phyloP scores from a whole-genome alignment of 1,140 invertebrate genomes.

The Psilanteris sp. region DNA sequence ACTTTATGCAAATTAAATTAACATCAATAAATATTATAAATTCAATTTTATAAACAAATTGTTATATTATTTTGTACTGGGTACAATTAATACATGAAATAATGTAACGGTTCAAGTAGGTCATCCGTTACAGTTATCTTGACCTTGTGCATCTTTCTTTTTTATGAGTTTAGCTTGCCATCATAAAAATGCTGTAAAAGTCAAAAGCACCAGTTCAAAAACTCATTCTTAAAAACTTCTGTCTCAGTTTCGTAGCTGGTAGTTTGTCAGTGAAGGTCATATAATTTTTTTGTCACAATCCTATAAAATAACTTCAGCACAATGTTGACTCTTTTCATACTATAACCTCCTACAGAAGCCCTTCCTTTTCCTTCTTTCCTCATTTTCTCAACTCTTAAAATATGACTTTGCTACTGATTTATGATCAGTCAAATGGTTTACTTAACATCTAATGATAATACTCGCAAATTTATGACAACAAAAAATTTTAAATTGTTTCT shows the following conservation, averaged over 20 bases:
- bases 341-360: conserved; percentile 42
- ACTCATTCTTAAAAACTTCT: conserved; percentile 69
- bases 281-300: conserved; percentile 63
- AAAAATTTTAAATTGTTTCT: conserved; percentile 5
- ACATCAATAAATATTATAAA: too few species aligned
- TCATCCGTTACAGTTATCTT: conserved; percentile 59
- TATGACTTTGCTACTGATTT: conserved; percentile 54
- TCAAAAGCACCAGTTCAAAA: conserved; percentile 67
- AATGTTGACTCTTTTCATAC: conserved; percentile 68
- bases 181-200: conserved; percentile 70
- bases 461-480: conserved; percentile 12
- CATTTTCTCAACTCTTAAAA: conserved; percentile 45
- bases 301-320: conserved; percentile 55
- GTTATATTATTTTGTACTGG: too few species aligned
- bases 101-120: too few species aligned
- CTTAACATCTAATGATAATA: conserved; percentile 30
- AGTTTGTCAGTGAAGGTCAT: conserved; percentile 43
- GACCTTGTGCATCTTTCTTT: conserved; percentile 71
- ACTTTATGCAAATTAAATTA: too few species aligned
- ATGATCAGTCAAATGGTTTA: conserved; percentile 31
- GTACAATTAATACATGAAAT: too few species aligned
- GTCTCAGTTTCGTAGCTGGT: conserved; percentile 21
- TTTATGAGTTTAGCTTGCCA: conserved; percentile 66
- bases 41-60: too few species aligned
- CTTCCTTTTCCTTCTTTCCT: conserved; percentile 25